Conservation (phyloP, 1,140 invertebrate genomes). For the Mercenaria mercenaria region DNA sequence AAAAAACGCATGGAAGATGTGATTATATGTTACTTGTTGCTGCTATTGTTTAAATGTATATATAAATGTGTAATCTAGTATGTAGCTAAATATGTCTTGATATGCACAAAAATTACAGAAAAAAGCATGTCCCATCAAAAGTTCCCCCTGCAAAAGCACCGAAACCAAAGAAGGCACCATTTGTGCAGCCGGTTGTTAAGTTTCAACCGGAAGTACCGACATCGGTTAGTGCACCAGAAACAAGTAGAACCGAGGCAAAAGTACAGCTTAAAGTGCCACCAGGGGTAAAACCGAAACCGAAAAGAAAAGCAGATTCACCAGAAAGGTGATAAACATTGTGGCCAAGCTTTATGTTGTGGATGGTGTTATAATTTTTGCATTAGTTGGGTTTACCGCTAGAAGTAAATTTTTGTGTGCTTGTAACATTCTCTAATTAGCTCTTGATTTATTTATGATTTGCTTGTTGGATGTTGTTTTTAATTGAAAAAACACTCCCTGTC, state of each 20-base stretch:
- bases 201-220: conserved; percentile 36
- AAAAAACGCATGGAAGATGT: no score
- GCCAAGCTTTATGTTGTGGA: neutral
- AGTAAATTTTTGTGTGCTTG: no score
- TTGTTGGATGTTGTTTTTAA: neutral
- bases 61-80: no score
- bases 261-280: conserved; percentile 61
- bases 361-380: conserved; percentile 21
- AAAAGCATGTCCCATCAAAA: conserved; percentile 54
- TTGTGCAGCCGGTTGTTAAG: neutral
- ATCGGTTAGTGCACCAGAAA: conserved; percentile 9
- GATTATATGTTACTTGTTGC: no score
- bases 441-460: neutral
- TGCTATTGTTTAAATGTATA: no score
- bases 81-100: neutral
- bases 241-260: conserved; percentile 34
- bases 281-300: conserved; percentile 55
- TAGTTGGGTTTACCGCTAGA: neutral
- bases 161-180: conserved; percentile 54
- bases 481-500: no score
- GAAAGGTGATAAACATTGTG: conserved; percentile 43
- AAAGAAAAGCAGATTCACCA: conserved; percentile 54
- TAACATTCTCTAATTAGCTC: neutral
- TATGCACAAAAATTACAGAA: conserved; percentile 51
- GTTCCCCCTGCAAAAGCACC: conserved; percentile 68